phyloP scores from a whole-genome alignment of 2,888 invertebrate genomes.

The Pollenia amentaria region DNA sequence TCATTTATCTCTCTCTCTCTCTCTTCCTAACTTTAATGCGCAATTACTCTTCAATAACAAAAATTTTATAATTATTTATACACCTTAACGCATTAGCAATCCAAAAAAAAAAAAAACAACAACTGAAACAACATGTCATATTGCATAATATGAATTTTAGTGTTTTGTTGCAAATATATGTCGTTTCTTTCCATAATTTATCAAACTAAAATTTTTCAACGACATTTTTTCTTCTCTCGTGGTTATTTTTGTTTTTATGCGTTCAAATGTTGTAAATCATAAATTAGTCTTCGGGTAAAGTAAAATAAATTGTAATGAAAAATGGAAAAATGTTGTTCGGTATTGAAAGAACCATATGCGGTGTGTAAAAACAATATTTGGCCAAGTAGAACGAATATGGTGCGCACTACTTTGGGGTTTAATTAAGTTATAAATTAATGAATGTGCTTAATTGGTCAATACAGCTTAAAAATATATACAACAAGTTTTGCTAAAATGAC shows the following conservation, averaged over 20 bases:
- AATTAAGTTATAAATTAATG: slow-evolving; percentile 48
- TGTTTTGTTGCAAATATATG: slow-evolving; percentile 25
- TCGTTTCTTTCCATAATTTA: slow-evolving; percentile 51
- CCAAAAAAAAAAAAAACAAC: neutral
- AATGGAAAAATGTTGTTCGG: slow-evolving; percentile 28
- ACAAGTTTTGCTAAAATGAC: too few relatives aligned
- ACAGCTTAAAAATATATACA: neutral
- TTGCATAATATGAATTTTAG: slow-evolving; percentile 50
- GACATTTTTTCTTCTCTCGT: neutral
- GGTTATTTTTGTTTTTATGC: neutral
- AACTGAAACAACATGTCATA: neutral
- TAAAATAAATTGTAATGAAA: slow-evolving; percentile 48
- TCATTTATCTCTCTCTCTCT: neutral
- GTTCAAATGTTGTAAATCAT: slow-evolving; percentile 40
- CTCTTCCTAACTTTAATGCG: slow-evolving; percentile 31
- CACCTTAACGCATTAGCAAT: slow-evolving; percentile 36
- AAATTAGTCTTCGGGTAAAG: slow-evolving; percentile 17
- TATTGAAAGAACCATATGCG: slow-evolving; percentile 5
- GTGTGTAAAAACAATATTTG: slow-evolving; percentile 12
- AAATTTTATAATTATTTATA: slow-evolving; percentile 33
- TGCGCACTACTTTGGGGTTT: slow-evolving; percentile 22
- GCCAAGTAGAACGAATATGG: slow-evolving; percentile 34
- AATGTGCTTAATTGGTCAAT: slow-evolving; percentile 18
- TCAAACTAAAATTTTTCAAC: slow-evolving; percentile 54
- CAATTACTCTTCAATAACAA: slow-evolving; percentile 54